phyloP scores from a whole-genome alignment of 2,888 invertebrate genomes.

The Protophormia terraenovae region DNA sequence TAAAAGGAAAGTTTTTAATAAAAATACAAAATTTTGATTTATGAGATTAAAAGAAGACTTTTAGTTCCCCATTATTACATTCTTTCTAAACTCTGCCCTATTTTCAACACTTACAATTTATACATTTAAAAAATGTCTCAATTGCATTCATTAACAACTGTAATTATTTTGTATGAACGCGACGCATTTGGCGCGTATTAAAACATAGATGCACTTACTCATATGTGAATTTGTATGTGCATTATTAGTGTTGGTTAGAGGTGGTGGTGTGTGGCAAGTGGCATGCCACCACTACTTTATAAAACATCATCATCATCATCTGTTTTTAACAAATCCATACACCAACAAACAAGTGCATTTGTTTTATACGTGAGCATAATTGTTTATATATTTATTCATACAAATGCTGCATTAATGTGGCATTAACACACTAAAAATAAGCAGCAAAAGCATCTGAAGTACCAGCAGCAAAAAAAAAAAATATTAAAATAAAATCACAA shows the following conservation, averaged over 20 bases:
- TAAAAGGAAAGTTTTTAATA: background rate
- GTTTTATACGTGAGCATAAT: background rate
- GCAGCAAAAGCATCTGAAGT: no score
- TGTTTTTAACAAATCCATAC: constrained; percentile 19
- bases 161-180: constrained; percentile 50
- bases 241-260: constrained; percentile 36
- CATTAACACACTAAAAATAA: constrained; percentile 52
- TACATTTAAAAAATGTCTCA: constrained; percentile 47
- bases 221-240: background rate
- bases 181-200: constrained; percentile 1
- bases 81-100: no score
- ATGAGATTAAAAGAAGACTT: no score
- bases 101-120: no score
- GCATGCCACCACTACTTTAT: constrained; percentile 18
- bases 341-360: constrained; percentile 16
- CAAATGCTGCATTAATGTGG: constrained; percentile 49
- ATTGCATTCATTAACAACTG: constrained; percentile 48
- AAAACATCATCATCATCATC: constrained; percentile 25
- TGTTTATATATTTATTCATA: constrained; percentile 35
- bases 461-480: background rate
- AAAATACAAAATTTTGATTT: background rate
- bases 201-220: background rate
- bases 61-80: no score
- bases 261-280: constrained; percentile 55
- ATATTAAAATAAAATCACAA: constrained; percentile 25